Evolutionary conservation across 2,888 invertebrate species (phyloP), one percentile per base, ranked within the genome.

Genomic region (Parnassius orleans): DNA sequence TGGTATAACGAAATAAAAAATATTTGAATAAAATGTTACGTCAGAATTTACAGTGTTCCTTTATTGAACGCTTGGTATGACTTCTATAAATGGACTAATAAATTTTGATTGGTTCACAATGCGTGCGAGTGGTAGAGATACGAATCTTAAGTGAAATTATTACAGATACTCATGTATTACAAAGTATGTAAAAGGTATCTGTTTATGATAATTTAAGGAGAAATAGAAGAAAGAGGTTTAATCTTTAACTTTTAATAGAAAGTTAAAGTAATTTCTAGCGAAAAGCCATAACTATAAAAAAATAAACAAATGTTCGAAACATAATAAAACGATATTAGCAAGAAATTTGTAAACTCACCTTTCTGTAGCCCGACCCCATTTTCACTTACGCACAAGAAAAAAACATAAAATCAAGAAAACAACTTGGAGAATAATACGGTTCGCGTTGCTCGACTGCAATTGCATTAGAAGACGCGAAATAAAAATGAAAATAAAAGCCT

Each of bases 381-480:
- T 82, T 83, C 85, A 83, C 81, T 79, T 79, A 79, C 80, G 80
- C 89, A 88, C 87, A 73, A 81, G 83, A 79, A 78, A 83, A 86
- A 80, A 82, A 87, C 50, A 60, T 55, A 51, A 54, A 85, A 85
- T 79, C 70, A 73, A 77, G 70, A 77, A 77, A 81, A 82, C 79
- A 78, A 77, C 73, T 75, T 70, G 77, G 80, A 80, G 80, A 81
- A 82, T 84, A 85, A 82, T 83, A 83, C 75, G 74, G 81, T 78
- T 80, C 80, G 83, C 79, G 81, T 76, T 84, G 85, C 83, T 87
- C 83, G 86, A 86, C 74, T 89, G 88, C 87, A 89, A 89, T 90
- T 87, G 88, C 85, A 89, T 89, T 90, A 87, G 76, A 76, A 76
- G 80, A 84, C 77, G 81, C 76, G 84, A 85, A 84, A 87, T 89